Evolutionary conservation across 2,797 vertebrate species (phyloP), one percentile per base, ranked within the genome.

Genomic region (Cebuella pygmaea): DNA sequence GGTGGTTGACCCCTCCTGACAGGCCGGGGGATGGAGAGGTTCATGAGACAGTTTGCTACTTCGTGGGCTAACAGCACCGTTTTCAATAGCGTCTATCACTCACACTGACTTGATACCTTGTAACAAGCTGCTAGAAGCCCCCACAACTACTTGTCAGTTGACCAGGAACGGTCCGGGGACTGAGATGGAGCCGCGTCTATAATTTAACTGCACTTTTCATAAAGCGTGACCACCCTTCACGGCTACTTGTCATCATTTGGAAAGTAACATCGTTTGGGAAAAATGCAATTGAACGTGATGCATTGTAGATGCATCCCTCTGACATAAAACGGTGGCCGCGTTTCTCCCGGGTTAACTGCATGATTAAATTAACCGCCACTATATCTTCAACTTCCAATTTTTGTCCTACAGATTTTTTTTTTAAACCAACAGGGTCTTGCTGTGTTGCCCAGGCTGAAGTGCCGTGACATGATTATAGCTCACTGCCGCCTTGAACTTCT

Each of bases 11-110:
- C 33, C 39, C 4, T 5, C 2, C 0, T 36, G 17, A 14, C 39
- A 20, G 3, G n/a, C 4, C 0, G 0, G 12, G 20, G 7, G 22
- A 14, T 4, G 22, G 14, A 30, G 14, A 22, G 15, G 26, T 2
- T 72, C 12, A 5, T 11, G 30, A 41, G 67, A 76, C 46, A 26
- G 36, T 83, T 36, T 72, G 79, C 39, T 48, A 0, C 5, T 36
- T 7, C 36, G 57, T 4, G 55, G 2, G 19, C 39, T 9, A 22
- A 57, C 64, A 10, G 17, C 22, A 14, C 46, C 30, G 1, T 76
- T 41, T 50, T 76, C 52, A 11, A 0, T 9, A 33, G 20, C 50
- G 19, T n/a, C n/a, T 26, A 30, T 7, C 24, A 14, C 39, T 52
- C 30, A 41, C 2, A 19, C 67, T 3, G 30, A 41, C 52, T 50